These are phyloP conservation scores for Boulengeromyrus knoepffleri DNA, from an alignment of 2,113 vertebrate genomes.

Conservation along the genomic window DNA sequence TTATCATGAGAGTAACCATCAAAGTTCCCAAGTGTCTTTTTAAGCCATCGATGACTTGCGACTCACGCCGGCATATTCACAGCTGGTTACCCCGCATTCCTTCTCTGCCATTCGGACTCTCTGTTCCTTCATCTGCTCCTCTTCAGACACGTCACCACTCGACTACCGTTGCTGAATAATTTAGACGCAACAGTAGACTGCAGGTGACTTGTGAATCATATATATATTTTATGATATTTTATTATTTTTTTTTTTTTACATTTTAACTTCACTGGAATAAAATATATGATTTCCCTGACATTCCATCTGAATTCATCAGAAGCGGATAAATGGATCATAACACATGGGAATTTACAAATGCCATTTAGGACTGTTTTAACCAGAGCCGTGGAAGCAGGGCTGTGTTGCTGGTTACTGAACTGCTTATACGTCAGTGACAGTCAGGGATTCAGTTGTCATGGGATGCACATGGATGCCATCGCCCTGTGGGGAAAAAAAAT, in stretches of 20 bases:
- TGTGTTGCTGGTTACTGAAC: not conserved
- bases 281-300: not conserved
- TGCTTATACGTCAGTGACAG: not conserved
- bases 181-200: not conserved
- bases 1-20: not conserved
- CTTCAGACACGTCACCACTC: not conserved
- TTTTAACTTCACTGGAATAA: not conserved
- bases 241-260: not conserved
- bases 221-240: not conserved
- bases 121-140: not conserved
- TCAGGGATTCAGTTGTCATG: not conserved
- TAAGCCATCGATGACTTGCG: not conserved
- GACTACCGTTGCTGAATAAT: not conserved
- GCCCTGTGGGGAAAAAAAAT: not conserved
- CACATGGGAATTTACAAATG: not conserved
- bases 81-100: not conserved
- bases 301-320: not conserved
- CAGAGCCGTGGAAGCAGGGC: not conserved
- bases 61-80: not conserved
- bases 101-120: not conserved
- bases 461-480: not conserved
- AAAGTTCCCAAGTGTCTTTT: not conserved
- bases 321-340: not conserved
- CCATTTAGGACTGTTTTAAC: not conserved
- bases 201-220: not conserved